Conservation (phyloP, 2,888 invertebrate species). For the Limnephilus rhombicus region DNA sequence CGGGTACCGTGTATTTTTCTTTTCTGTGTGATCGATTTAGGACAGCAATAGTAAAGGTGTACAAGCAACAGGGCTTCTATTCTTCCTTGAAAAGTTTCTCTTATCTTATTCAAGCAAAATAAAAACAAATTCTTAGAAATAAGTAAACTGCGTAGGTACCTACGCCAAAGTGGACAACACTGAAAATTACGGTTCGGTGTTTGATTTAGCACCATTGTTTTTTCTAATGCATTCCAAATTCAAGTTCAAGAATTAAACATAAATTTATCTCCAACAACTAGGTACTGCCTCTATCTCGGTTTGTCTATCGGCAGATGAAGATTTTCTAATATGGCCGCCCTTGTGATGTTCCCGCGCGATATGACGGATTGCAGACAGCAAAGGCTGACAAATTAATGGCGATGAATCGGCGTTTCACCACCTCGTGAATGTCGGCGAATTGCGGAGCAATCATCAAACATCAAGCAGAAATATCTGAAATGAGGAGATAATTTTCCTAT, state of each 20-base stretch:
- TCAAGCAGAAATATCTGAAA: background rate
- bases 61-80: too few relatives aligned
- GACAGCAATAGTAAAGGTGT: too few relatives aligned
- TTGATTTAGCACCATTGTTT: background rate
- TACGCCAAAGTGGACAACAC: too few relatives aligned
- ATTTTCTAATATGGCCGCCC: background rate
- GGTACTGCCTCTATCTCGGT: too few relatives aligned
- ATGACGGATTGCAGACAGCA: background rate
- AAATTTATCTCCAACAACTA: background rate
- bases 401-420: slow-evolving; percentile 10
- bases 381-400: slow-evolving; percentile 2
- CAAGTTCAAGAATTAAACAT: background rate
- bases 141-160: too few relatives aligned
- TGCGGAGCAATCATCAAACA: background rate
- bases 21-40: too few relatives aligned
- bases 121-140: too few relatives aligned
- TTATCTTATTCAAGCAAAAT: too few relatives aligned
- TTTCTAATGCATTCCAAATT: background rate
- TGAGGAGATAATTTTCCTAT: background rate
- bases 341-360: background rate
- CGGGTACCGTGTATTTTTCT: too few relatives aligned
- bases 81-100: too few relatives aligned
- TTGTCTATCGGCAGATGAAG: background rate
- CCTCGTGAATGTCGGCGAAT: background rate
- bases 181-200: too few relatives aligned